phyloP scores from a whole-genome alignment of 2,113 vertebrate species.

The Malurus melanocephalus region DNA sequence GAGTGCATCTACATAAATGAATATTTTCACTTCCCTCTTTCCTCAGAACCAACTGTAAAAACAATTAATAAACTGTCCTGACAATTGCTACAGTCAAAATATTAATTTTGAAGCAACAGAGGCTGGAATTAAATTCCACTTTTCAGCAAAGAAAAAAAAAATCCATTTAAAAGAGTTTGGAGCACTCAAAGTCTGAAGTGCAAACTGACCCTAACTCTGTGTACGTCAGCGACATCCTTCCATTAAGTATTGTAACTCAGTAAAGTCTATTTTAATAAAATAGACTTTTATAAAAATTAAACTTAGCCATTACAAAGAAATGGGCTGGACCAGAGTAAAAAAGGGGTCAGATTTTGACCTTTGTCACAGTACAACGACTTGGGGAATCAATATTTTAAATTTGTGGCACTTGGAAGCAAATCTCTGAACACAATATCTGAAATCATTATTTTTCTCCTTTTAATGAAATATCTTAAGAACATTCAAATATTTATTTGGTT shows the following conservation, averaged over 20 bases:
- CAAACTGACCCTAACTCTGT: not conserved
- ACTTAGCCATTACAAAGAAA: not conserved
- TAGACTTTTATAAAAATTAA: not conserved
- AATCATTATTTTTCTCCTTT: not conserved
- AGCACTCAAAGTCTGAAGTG: not conserved
- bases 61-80: not conserved
- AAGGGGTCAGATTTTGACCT: not conserved
- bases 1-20: not conserved
- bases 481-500: constrained; percentile 16
- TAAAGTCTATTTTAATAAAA: not conserved
- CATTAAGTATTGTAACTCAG: not conserved
- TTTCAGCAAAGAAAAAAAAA: not conserved
- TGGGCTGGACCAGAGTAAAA: not conserved
- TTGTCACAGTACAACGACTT: not conserved
- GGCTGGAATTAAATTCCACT: not conserved
- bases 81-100: not conserved
- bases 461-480: not conserved
- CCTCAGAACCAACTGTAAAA: not conserved
- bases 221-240: not conserved
- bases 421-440: not conserved
- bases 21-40: not conserved
- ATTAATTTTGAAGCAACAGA: not conserved
- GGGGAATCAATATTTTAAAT: constrained; percentile 64
- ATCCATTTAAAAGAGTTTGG: not conserved
- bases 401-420: constrained; percentile 19